These are phyloP conservation scores for Mirza zaza DNA, from an alignment of 2,113 vertebrate genomes.

Conservation along the genomic window DNA sequence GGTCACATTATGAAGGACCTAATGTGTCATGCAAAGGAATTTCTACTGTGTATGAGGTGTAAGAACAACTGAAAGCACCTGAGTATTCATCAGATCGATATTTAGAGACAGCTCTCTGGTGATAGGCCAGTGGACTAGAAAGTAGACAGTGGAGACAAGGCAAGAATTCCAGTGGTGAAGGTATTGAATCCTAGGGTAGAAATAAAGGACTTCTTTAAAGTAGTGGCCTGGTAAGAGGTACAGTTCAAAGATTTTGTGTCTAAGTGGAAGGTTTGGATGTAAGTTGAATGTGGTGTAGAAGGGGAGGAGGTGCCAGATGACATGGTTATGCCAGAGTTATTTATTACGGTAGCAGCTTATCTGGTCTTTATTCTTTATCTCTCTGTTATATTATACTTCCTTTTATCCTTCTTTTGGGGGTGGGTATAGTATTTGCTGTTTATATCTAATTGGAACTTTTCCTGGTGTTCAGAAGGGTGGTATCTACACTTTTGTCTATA, in stretches of 20 bases:
- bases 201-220: neutral
- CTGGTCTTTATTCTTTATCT: neutral
- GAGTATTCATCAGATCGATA: neutral
- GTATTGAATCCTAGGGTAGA: neutral
- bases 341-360: neutral
- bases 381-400: neutral
- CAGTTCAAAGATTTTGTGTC: neutral
- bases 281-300: neutral
- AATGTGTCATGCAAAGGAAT: neutral
- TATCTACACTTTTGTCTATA: neutral
- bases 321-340: neutral
- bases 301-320: neutral
- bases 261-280: neutral
- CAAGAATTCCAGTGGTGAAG: neutral
- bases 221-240: neutral
- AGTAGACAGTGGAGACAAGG: neutral
- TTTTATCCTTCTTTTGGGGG: neutral
- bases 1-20: neutral
- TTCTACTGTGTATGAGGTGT: neutral
- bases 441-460: slow-evolving; percentile 2
- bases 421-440: neutral
- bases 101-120: neutral
- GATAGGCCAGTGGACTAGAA: neutral
- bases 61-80: neutral
- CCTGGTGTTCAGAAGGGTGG: neutral